phyloP scores from a whole-genome alignment of 1,140 invertebrate species.

The Brachionus rubens region DNA sequence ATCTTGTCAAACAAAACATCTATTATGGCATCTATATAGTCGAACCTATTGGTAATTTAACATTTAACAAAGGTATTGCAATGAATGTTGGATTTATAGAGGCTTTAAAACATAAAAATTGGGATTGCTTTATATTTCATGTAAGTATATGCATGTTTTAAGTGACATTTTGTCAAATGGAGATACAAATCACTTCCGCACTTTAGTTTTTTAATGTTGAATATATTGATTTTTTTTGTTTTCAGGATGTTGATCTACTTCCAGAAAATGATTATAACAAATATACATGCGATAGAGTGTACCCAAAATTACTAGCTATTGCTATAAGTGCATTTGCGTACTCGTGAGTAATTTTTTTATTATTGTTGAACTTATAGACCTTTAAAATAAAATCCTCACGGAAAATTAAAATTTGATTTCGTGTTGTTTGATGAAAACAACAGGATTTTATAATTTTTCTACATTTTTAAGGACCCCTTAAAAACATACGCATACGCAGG shows the following conservation, averaged over 20 bases:
- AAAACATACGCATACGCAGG: no score
- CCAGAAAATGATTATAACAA: conserved; percentile 82
- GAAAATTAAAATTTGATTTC: no score
- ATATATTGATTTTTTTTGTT: not conserved
- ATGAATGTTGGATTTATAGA: conserved; percentile 45
- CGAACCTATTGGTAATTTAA: conserved; percentile 59
- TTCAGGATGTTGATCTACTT: conserved; percentile 79
- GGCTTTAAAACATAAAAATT: not conserved
- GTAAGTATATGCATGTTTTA: not conserved
- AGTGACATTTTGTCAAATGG: no score
- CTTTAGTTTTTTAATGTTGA: not conserved
- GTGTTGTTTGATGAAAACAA: no score
- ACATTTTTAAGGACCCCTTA: no score
- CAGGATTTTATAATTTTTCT: not conserved
- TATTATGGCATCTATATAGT: conserved; percentile 56
- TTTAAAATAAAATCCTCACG: no score
- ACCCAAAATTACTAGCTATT: conserved; percentile 70
- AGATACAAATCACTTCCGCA: no score
- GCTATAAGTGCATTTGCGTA: conserved; percentile 29
- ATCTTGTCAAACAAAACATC: conserved; percentile 54
- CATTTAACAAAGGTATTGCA: conserved; percentile 42
- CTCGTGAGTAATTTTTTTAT: no score
- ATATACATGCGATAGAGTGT: conserved; percentile 80
- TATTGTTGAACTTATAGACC: no score
- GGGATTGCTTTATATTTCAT: conserved; percentile 46